These are phyloP conservation scores for Phoenicopterus ruber DNA, from an alignment of 2,113 vertebrate genomes.

Conservation along the genomic window DNA sequence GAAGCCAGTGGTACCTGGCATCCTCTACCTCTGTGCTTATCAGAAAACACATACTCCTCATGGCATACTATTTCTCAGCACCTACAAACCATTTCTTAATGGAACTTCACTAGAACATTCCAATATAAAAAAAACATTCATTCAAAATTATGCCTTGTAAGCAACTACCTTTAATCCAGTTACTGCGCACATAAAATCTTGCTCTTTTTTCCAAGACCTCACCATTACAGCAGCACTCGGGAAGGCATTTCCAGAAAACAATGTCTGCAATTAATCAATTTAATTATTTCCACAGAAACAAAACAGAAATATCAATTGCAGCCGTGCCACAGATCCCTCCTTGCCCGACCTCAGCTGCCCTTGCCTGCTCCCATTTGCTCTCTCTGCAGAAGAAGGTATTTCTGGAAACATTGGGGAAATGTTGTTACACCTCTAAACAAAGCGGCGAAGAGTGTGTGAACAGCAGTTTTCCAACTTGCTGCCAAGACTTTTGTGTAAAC, in stretches of 20 bases:
- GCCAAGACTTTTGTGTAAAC: background rate
- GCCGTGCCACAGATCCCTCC: background rate
- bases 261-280: slow-evolving; percentile 13
- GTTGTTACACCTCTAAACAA: slow-evolving; percentile 64
- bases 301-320: slow-evolving; percentile 51
- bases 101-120: background rate
- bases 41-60: background rate
- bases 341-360: slow-evolving; percentile 46
- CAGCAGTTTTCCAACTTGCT: slow-evolving; percentile 20
- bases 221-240: background rate
- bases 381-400: slow-evolving; percentile 63
- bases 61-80: background rate
- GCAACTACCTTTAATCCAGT: background rate
- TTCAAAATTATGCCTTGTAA: background rate
- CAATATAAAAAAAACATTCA: background rate
- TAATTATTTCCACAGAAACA: slow-evolving; percentile 51
- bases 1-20: background rate
- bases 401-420: slow-evolving; percentile 57
- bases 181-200: background rate
- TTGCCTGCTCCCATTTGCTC: slow-evolving; percentile 65
- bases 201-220: background rate
- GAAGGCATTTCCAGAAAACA: slow-evolving; percentile 25
- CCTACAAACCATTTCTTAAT: background rate
- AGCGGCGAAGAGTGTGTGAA: background rate
- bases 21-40: background rate